phyloP scores from a whole-genome alignment of 2,888 invertebrate genomes.

The Drosophila greeni region DNA sequence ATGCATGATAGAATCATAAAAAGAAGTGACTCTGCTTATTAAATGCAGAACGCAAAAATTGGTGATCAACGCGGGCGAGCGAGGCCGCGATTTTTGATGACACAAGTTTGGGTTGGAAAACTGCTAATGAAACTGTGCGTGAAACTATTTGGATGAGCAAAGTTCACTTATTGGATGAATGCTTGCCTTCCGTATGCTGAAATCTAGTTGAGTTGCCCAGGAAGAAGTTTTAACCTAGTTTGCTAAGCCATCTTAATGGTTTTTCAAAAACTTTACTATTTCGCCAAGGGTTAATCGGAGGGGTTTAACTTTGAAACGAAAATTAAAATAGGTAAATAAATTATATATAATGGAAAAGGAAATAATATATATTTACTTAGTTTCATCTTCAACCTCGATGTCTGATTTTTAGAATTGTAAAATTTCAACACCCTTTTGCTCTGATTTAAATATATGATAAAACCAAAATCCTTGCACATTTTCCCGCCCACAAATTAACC shows the following conservation, averaged over 20 bases:
- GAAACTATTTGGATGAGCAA: constrained; percentile 33
- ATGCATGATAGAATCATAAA: constrained; percentile 47
- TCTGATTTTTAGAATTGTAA: neutral
- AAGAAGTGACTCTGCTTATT: constrained; percentile 50
- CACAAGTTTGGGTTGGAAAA: constrained; percentile 25
- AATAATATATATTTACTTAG: neutral
- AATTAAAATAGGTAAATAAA: neutral
- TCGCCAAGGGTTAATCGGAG: neutral
- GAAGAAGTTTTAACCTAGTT: neutral
- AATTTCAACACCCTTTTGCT: neutral
- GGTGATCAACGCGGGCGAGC: constrained; percentile 19
- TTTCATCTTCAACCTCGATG: neutral
- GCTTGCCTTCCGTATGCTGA: neutral
- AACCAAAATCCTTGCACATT: neutral
- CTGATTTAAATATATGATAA: neutral
- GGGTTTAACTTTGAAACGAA: neutral
- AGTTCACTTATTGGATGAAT: constrained; percentile 29
- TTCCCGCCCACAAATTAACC: constrained; percentile 7
- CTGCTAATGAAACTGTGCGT: constrained; percentile 27
- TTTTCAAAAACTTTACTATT: constrained; percentile 1
- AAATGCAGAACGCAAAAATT: constrained; percentile 44
- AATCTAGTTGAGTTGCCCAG: constrained; percentile 2
- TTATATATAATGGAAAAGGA: too few species aligned
- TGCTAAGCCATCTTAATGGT: constrained; percentile 8
- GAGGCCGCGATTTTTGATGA: constrained; percentile 33